Evolutionary conservation across 2,797 vertebrate species (phyloP).

Genomic region (Australoheros facetus): DNA sequence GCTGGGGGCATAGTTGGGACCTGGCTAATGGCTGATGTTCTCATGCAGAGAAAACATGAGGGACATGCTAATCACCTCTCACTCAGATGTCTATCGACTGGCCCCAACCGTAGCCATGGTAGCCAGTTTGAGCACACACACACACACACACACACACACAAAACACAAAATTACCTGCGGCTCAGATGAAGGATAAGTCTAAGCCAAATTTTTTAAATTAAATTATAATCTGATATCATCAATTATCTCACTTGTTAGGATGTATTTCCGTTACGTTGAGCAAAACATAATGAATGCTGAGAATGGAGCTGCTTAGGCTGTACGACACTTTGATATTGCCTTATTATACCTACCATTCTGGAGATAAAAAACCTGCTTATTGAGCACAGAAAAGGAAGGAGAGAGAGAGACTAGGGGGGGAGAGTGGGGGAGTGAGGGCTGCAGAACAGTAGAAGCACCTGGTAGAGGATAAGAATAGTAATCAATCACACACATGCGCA

Average conservation of each 20-base stretch:
- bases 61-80: conserved; percentile 69
- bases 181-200: conserved; percentile 41
- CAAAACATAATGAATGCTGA: conserved; percentile 53
- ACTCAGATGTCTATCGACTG: conserved; percentile 64
- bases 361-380: conserved; percentile 33
- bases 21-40: conserved; percentile 72
- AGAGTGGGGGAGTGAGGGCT: conserved; percentile 18
- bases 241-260: conserved; percentile 58
- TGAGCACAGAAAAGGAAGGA: conserved; percentile 16
- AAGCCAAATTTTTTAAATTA: conserved; percentile 55
- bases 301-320: conserved; percentile 39
- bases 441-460: conserved; percentile 50
- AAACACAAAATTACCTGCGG: conserved; percentile 59
- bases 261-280: conserved; percentile 46
- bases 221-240: conserved; percentile 69
- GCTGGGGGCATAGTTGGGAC: conserved; percentile 24
- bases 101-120: conserved; percentile 56
- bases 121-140: conserved; percentile 30
- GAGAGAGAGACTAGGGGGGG: conserved; percentile 3
- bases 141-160: neutral
- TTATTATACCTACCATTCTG: conserved; percentile 41
- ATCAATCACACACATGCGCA: conserved; percentile 55
- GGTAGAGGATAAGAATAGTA: conserved; percentile 40
- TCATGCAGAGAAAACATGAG: conserved; percentile 68
- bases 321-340: conserved; percentile 36